A percentile compares a stretch with the other conserved stretches of the same genome.
Conservation (phyloP, 2,797 vertebrate species). For the Morelia viridis region DNA sequence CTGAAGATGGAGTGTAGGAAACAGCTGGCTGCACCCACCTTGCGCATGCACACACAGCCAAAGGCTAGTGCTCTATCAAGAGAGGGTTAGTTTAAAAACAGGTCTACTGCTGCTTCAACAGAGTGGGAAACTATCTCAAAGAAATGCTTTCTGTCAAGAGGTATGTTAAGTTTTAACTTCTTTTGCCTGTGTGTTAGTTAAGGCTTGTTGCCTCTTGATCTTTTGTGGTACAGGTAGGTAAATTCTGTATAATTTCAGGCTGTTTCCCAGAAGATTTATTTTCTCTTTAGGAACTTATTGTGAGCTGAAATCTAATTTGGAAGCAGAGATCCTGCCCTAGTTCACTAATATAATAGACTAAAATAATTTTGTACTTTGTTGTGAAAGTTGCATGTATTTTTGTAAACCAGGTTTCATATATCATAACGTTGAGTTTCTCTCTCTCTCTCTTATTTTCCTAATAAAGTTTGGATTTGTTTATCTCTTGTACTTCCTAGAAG, state of each 20-base stretch:
- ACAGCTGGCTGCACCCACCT: background rate
- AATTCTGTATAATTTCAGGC: background rate
- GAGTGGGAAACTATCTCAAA: background rate
- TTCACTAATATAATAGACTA: too few relatives aligned
- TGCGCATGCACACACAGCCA: background rate
- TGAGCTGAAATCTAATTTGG: background rate
- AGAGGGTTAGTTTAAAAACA: background rate
- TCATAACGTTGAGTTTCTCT: background rate
- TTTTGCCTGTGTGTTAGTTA: background rate
- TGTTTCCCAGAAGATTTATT: background rate
- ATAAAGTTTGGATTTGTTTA: background rate
- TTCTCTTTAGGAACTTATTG: background rate
- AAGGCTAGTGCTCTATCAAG: background rate
- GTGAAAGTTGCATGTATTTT: background rate
- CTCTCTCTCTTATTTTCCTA: background rate
- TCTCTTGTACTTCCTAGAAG: background rate
- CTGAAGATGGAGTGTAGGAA: background rate
- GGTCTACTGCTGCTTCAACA: background rate
- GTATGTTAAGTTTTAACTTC: background rate
- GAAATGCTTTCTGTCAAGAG: background rate
- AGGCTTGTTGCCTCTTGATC: background rate
- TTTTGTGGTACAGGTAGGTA: background rate
- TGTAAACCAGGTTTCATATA: background rate
- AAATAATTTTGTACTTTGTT: too few relatives aligned
- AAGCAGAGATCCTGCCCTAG: too few relatives aligned